Base-by-base conservation (phyloP, 2,888 invertebrate genomes). In the Drosophila paracracens region DNA sequence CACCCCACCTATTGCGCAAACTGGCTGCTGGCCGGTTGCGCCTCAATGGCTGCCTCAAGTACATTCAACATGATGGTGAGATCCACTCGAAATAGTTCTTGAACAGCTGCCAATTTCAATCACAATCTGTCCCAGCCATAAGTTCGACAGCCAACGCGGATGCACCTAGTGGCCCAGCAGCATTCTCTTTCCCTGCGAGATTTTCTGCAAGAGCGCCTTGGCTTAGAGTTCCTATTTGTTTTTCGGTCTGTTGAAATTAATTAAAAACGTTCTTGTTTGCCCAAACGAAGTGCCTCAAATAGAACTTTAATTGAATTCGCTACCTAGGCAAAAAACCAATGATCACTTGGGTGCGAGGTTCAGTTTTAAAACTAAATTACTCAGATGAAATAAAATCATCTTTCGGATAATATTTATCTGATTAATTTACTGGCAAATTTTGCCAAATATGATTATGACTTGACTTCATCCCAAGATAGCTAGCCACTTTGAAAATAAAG, bases 181-280 rank as follows among this genome's bases (percentile, higher is more conserved):
- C 40, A 63, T 29, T 48, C 31, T 4, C 40, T 57, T n/a, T 63
- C 46, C 25, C 50, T n/a, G 60, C 71, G 59, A 85, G 76, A 88
- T 88, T 88, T 88, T 83, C 85, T 83, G 88, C 78, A 70, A 82
- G 74, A 83, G 63, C 67, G 76, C 69, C 59, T 64, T 66, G 74
- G 58, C 60, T 81, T 83, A 72, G 63, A 69, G 77, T 82, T 85
- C 65, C 62, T 87, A 79, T 88, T 89, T 81, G 82, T 72, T 91
- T 90, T 91, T 91, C 91, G 91, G 91, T 91, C 91, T 91, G 88
- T 78, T 91, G 91, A 85, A 91, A 89, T 91, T 92, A 91, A 92
- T 91, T 91, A 91, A 88, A 88, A 91, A 89, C 81, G 76, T 86
- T 87, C 91, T 88, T 83, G 87, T 83, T 88, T 86, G 81, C 80